These are phyloP conservation scores for Tangara arthus DNA, from an alignment of 2,797 vertebrate genomes.

Conservation along the genomic window DNA sequence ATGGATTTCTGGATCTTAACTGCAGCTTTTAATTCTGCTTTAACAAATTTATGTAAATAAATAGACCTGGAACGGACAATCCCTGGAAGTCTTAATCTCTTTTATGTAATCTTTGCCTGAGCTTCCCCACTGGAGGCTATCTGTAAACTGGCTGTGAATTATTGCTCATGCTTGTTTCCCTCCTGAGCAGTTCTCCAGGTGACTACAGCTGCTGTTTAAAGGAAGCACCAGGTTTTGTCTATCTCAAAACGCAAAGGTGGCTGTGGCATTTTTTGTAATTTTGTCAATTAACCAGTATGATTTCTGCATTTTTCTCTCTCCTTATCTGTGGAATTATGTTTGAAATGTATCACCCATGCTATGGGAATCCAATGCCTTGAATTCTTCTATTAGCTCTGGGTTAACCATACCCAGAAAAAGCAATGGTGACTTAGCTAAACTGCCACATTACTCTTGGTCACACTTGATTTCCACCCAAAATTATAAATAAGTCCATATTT, in stretches of 20 bases:
- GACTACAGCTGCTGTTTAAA: slow-evolving; percentile 22
- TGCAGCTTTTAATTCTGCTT: slow-evolving; percentile 43
- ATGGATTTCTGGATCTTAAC: neutral
- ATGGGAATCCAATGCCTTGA: neutral
- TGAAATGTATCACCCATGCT: neutral
- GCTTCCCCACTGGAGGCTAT: slow-evolving; percentile 41
- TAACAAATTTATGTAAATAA: slow-evolving; percentile 61
- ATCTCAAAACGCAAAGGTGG: neutral
- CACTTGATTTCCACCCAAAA: neutral
- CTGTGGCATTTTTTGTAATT: neutral
- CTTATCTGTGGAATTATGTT: neutral
- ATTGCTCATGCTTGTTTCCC: neutral
- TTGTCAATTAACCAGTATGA: neutral
- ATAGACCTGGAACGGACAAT: slow-evolving; percentile 3
- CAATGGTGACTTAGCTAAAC: neutral
- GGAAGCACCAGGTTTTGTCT: neutral
- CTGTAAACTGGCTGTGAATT: slow-evolving; percentile 14
- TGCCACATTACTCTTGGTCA: neutral
- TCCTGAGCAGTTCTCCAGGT: slow-evolving; percentile 1
- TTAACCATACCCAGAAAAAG: neutral
- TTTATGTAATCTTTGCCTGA: slow-evolving; percentile 45
- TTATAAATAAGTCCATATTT: neutral
- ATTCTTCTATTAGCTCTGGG: neutral
- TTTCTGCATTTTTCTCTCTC: neutral
- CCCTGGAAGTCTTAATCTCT: slow-evolving; percentile 34